Percentiles rank a stretch among this genome's conserved stretches.
These are phyloP conservation scores for Bombus affinis DNA, from an alignment of 1,140 invertebrate genomes.

Conservation along the genomic window DNA sequence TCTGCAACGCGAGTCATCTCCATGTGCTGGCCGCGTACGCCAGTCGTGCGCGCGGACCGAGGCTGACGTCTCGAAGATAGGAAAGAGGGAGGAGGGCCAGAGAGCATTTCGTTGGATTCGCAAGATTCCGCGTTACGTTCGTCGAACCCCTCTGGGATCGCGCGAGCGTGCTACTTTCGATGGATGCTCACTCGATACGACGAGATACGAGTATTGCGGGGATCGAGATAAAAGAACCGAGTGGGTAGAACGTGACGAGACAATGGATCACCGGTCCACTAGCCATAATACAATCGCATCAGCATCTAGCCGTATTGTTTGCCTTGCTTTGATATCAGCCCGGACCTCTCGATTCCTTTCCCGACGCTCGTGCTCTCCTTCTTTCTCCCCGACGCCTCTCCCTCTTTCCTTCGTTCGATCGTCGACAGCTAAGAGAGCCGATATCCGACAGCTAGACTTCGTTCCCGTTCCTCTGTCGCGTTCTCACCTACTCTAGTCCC, in stretches of 20 bases:
- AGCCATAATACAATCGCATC: conserved; percentile 83
- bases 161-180: conserved; percentile 80
- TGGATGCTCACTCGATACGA: conserved; percentile 82
- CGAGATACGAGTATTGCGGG: conserved; percentile 77
- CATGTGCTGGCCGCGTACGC: not conserved
- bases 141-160: conserved; percentile 55
- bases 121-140: conserved; percentile 40
- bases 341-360: conserved; percentile 70
- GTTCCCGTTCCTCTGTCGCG: not conserved
- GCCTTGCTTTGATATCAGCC: conserved; percentile 80
- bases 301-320: conserved; percentile 82
- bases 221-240: conserved; percentile 82
- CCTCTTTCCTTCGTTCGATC: conserved; percentile 22
- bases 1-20: not conserved
- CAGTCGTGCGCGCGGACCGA: not conserved
- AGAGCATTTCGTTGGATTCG: conserved; percentile 52
- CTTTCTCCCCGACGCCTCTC: conserved; percentile 31
- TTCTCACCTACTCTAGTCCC: not conserved
- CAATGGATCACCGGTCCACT: conserved; percentile 82
- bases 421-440: conserved; percentile 20
- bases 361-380: conserved; percentile 52
- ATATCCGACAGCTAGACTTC: conserved; percentile 15
- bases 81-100: not conserved
- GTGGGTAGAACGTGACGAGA: conserved; percentile 83
- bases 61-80: not conserved